phyloP scores from a whole-genome alignment of 2,888 invertebrate species.

The Cephalotes varians region DNA sequence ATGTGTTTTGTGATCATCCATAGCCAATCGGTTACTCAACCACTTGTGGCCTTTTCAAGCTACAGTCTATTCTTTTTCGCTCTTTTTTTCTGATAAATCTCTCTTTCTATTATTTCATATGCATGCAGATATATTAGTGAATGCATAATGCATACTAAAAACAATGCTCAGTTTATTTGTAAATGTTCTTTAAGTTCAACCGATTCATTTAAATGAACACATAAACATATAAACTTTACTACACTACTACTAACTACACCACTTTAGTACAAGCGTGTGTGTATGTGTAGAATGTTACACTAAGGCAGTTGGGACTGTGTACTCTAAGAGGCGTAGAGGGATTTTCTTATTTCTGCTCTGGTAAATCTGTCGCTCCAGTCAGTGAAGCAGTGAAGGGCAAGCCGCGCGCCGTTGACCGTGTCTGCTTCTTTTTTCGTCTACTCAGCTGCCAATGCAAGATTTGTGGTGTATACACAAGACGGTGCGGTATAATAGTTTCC shows the following conservation, averaged over 20 bases:
- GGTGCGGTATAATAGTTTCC: conserved; percentile 24
- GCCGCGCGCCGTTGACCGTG: conserved; percentile 82
- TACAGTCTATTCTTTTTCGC: background rate
- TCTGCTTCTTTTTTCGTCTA: conserved; percentile 75
- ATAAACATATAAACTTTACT: too few relatives aligned
- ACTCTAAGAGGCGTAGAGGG: conserved; percentile 70
- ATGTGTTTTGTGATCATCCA: conserved; percentile 40
- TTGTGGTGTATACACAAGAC: conserved; percentile 15
- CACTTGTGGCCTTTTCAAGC: conserved; percentile 61
- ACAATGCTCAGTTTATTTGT: background rate
- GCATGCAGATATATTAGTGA: conserved; percentile 13
- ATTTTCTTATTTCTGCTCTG: conserved; percentile 85
- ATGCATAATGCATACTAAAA: conserved; percentile 23
- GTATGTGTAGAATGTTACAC: conserved; percentile 26
- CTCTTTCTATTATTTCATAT: background rate
- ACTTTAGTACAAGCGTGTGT: conserved; percentile 26
- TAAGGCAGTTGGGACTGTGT: conserved; percentile 49
- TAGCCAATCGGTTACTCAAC: conserved; percentile 63
- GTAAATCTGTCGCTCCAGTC: conserved; percentile 85
- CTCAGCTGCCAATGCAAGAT: conserved; percentile 39
- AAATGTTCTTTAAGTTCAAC: background rate
- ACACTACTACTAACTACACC: too few relatives aligned
- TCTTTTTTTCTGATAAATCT: conserved; percentile 1
- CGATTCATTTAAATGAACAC: conserved; percentile 12
- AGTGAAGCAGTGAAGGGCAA: conserved; percentile 84